Conservation (phyloP, 2,113 vertebrate species). For the Labeo rohita region DNA sequence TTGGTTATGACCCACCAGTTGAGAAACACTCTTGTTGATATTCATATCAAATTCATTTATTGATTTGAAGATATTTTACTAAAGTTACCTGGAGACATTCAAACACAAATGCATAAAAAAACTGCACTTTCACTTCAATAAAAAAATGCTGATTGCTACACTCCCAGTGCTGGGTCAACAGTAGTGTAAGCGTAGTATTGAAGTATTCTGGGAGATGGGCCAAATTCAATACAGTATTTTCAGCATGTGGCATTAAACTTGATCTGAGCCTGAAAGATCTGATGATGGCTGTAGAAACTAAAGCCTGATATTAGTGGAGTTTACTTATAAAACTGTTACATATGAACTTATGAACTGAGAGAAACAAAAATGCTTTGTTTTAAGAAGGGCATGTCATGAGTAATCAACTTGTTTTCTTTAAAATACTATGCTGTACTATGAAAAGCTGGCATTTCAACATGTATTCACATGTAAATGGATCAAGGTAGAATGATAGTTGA, state of each 20-base stretch:
- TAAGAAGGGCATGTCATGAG: neutral
- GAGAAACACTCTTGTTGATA: neutral
- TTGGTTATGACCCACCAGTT: neutral
- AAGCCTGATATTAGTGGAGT: neutral
- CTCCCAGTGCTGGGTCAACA: constrained; percentile 14
- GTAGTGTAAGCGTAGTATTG: constrained; percentile 10
- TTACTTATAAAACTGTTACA: neutral
- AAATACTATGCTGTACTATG: neutral
- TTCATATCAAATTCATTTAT: neutral
- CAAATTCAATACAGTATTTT: constrained; percentile 36
- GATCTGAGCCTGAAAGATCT: constrained; percentile 8
- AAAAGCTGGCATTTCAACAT: neutral
- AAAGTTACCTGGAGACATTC: neutral
- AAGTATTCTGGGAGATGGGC: constrained; percentile 44
- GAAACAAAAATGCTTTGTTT: neutral
- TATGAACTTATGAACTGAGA: neutral
- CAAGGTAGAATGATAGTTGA: neutral
- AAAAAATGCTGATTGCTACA: constrained; percentile 7
- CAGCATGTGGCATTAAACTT: constrained; percentile 6
- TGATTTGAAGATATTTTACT: constrained; percentile 3
- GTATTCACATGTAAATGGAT: neutral
- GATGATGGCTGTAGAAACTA: constrained; percentile 10
- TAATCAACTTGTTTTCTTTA: neutral
- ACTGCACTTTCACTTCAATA: neutral
- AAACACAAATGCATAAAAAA: neutral